Percentiles rank a stretch among this genome's conserved stretches.
Evolutionary conservation across 2,888 invertebrate genomes (phyloP).

Genomic region (Leptura quadrifasciata): DNA sequence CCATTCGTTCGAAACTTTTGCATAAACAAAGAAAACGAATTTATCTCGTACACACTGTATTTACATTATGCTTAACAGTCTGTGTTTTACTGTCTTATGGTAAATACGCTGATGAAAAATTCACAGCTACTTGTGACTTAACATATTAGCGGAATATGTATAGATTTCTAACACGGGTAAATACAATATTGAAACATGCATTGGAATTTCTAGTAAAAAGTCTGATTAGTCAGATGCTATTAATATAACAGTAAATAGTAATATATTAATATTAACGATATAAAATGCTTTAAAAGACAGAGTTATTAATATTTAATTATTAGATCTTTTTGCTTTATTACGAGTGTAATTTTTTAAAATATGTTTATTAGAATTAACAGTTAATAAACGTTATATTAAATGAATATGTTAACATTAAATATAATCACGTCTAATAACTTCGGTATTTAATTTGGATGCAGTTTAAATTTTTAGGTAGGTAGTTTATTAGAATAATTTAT

Average conservation of each 20-base stretch:
- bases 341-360: constrained; percentile 4
- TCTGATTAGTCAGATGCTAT: constrained; percentile 35
- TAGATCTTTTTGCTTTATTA: constrained; percentile 24
- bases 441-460: no score
- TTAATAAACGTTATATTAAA: not conserved
- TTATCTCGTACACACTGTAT: no score
- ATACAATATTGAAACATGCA: constrained; percentile 21
- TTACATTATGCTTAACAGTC: no score
- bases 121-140: not conserved
- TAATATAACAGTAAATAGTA: constrained; percentile 41
- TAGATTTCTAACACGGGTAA: constrained; percentile 4
- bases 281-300: constrained; percentile 18
- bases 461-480: no score
- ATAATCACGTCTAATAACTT: not conserved
- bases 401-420: not conserved
- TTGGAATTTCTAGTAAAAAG: constrained; percentile 36
- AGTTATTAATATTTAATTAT: constrained; percentile 28
- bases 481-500: no score
- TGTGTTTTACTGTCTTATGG: not conserved
- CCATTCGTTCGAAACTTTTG: no score
- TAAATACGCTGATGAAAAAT: not conserved
- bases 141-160: constrained; percentile 4
- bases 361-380: constrained; percentile 25
- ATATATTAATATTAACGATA: constrained; percentile 38
- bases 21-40: no score